These are phyloP conservation scores for Telmatherina bonti DNA, from an alignment of 2,797 vertebrate genomes.

Conservation along the genomic window DNA sequence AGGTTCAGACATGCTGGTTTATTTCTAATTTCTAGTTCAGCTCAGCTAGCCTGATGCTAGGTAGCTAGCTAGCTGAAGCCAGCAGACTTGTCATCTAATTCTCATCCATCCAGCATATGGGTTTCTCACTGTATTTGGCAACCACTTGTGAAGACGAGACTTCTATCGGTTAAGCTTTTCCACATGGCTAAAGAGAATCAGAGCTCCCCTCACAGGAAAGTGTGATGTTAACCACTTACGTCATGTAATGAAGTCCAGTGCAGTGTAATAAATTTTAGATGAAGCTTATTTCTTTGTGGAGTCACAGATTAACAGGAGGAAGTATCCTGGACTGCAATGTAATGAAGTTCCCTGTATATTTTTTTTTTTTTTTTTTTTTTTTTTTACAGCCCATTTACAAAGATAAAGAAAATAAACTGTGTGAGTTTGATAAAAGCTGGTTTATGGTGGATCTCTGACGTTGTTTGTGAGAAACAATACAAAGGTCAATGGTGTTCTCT, in stretches of 20 bases:
- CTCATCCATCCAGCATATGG: too few species aligned
- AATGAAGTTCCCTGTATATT: not conserved
- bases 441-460: not conserved
- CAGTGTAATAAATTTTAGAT: not conserved
- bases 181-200: not conserved
- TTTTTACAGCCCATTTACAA: not conserved
- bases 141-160: too few species aligned
- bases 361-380: too few species aligned
- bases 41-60: too few species aligned
- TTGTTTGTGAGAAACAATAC: not conserved
- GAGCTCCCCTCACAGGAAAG: not conserved
- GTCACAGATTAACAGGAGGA: not conserved
- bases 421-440: not conserved
- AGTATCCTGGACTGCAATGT: not conserved
- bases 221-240: not conserved
- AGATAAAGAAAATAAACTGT: not conserved
- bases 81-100: too few species aligned
- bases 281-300: not conserved
- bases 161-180: not conserved
- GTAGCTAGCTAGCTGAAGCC: too few species aligned
- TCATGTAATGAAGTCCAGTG: too few species aligned
- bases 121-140: too few species aligned
- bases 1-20: not conserved
- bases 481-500: constrained; percentile 19
- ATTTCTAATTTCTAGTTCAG: too few species aligned